phyloP scores from a whole-genome alignment of 2,888 invertebrate genomes.

The Bedellia somnulentella region DNA sequence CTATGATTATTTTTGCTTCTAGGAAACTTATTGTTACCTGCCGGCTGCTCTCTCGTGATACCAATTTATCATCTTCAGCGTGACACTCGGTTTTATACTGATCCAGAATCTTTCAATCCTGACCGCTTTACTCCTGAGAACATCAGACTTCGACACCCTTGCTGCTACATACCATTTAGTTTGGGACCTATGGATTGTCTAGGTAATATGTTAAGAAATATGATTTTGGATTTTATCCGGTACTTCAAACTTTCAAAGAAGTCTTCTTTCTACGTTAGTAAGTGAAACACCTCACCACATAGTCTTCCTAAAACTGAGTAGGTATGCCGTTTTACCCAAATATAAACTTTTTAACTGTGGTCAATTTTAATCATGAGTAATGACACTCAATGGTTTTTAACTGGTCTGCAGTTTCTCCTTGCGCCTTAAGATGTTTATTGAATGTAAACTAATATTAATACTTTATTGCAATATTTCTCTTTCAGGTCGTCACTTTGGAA shows the following conservation, averaged over 20 bases:
- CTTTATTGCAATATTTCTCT: too few species aligned
- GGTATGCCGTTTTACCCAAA: too few species aligned
- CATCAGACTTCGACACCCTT: slow-evolving; percentile 20
- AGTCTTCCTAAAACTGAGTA: too few species aligned
- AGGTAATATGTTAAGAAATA: slow-evolving; percentile 20
- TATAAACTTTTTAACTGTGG: too few species aligned
- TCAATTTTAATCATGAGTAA: too few species aligned
- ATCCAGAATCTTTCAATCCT: slow-evolving; percentile 34
- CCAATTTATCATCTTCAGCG: slow-evolving; percentile 37
- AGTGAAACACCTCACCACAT: too few species aligned
- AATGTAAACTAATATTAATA: neutral
- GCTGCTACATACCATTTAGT: slow-evolving; percentile 38
- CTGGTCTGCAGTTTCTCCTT: too few species aligned
- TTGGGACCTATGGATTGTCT: slow-evolving; percentile 45
- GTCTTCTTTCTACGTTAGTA: too few species aligned
- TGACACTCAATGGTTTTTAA: too few species aligned
- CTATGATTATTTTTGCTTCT: slow-evolving; percentile 7
- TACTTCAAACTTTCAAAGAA: too few species aligned
- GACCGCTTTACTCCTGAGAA: slow-evolving; percentile 34
- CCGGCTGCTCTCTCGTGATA: slow-evolving; percentile 26
- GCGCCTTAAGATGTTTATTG: too few species aligned
- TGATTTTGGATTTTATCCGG: too few species aligned
- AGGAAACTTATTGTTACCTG: slow-evolving; percentile 30
- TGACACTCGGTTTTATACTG: slow-evolving; percentile 27
- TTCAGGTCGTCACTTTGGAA: slow-evolving; percentile 35